Base-by-base conservation (phyloP, 2,797 vertebrate species). In the Nothura maculosa region DNA sequence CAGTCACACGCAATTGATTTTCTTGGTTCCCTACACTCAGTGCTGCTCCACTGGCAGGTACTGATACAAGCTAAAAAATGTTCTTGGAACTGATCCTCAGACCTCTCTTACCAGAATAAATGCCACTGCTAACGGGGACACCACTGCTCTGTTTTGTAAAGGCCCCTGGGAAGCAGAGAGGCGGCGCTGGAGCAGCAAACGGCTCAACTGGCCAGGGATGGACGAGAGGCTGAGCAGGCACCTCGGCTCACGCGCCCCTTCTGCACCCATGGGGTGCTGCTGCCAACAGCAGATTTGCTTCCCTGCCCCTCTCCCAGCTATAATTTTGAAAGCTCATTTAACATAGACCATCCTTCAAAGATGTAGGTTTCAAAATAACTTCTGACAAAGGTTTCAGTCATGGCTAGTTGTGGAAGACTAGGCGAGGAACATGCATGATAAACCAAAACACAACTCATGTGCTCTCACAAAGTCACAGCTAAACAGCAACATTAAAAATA, bases 1-100 rank as follows among this genome's bases (percentile, higher is more conserved):
- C 80, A 94, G 82, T 82, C 87, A 77, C 1, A 55, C 74, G 50
- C 67, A 61, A 82, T 47, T 91, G 94, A 92, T 95, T 95, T 89
- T 70, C 77, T 54, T 68, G n/a, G 76, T 87, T 30, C 52, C 77
- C 81, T 58, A 28, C 27, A 58, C 36, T 92, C 76, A 73, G 25
- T 22, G 28, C 79, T 87, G 79, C 62, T 92, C 52, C 38, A 36
- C 67, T 80, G 81, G 61, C 79, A 94, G 93, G 32, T 69, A n/a
- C 66, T 83, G 68, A 94, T 52, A 75, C 55, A 52, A 79, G 74
- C 58, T 85, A 90, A 15, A 85, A 93, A 92, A 90, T 5, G 3
- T 66, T 90, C 50, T 70, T 85, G 62, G 45, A 90, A 62, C 76
- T 81, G 75, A 87, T 89, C 73, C 80, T 85, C 73, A 83, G 55